Percentiles rank a stretch among this genome's conserved stretches.
Evolutionary conservation across 2,113 vertebrate genomes (phyloP).

Genomic region (Clarias macrocephalus): DNA sequence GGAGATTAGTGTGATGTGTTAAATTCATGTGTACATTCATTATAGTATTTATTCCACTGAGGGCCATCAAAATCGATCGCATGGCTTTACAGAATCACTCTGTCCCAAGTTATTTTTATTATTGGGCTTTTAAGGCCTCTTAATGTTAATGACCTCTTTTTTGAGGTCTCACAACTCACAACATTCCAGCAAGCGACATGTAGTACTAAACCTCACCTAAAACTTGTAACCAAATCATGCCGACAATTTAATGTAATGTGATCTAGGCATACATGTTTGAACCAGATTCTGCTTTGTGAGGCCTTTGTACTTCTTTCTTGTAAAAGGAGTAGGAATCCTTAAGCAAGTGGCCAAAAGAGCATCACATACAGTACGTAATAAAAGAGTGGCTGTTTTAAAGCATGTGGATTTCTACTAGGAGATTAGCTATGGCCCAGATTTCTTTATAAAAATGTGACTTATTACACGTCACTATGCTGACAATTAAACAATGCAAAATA

Average conservation of each 20-base stretch:
- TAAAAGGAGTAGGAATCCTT: background rate
- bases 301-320: background rate
- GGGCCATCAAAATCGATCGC: background rate
- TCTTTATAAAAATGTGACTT: background rate
- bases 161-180: background rate
- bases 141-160: background rate
- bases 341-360: background rate
- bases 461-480: background rate
- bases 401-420: background rate
- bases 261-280: background rate
- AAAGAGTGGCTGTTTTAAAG: background rate
- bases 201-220: background rate
- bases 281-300: background rate
- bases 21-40: background rate
- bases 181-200: background rate
- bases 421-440: background rate
- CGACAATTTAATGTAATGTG: background rate
- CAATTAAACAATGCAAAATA: background rate
- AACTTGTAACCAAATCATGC: background rate
- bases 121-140: background rate
- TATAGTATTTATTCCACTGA: background rate
- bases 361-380: background rate
- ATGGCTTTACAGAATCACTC: background rate
- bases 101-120: background rate
- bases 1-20: background rate